Evolutionary conservation across 2,888 invertebrate genomes (phyloP).

Genomic region (Cynaeus angustus): DNA sequence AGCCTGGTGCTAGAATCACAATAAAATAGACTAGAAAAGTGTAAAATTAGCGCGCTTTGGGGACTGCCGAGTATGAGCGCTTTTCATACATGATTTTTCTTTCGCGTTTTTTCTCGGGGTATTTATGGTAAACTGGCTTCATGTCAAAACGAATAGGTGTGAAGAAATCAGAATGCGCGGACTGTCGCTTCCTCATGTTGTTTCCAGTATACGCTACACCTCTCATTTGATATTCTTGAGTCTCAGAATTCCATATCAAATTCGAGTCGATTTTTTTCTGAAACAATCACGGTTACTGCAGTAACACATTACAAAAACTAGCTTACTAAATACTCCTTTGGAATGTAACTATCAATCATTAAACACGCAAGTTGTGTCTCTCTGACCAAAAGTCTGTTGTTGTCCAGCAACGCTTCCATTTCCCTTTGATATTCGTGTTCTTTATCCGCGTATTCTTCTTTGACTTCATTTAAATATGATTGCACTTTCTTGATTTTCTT

Average conservation of each 20-base stretch:
- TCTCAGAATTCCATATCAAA: constrained; percentile 98
- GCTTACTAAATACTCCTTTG: constrained; percentile 90
- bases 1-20: background rate
- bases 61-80: constrained; percentile 54
- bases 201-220: constrained; percentile 99
- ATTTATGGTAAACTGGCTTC: constrained; percentile 69
- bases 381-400: constrained; percentile 89
- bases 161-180: constrained; percentile 67
- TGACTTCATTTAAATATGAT: constrained; percentile 88
- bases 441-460: constrained; percentile 88
- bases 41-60: constrained; percentile 57
- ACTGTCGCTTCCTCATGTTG: constrained; percentile 89
- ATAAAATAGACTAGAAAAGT: background rate
- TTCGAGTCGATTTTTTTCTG: constrained; percentile 92
- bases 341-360: constrained; percentile 94
- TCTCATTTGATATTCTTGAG: constrained; percentile 98
- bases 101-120: constrained; percentile 64
- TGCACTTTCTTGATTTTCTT: constrained; percentile 94
- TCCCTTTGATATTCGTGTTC: constrained; percentile 97
- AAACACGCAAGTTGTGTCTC: constrained; percentile 94
- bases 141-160: constrained; percentile 63
- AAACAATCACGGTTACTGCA: constrained; percentile 45
- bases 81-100: constrained; percentile 51
- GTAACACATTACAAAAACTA: background rate
- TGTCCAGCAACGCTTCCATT: constrained; percentile 96